Base-by-base conservation (phyloP, 2,113 vertebrate species). In the Ochotona princeps region DNA sequence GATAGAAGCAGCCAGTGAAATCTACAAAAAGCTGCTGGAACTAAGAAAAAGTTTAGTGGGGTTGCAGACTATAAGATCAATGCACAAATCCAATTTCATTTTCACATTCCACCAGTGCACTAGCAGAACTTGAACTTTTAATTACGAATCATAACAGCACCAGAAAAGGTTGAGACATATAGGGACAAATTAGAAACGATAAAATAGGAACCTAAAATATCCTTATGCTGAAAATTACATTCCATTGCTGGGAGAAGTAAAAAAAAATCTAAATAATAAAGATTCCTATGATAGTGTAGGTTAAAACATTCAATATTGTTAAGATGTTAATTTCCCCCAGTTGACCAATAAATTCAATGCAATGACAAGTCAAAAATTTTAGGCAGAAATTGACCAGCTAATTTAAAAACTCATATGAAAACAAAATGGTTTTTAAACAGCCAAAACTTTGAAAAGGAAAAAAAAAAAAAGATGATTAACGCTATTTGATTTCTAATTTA, bases 401-500 rank as follows among this genome's bases (percentile, higher is more conserved):
- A n/a, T 73, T 73, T 89, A 69, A 79, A 93, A 86, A 90, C 44
- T 76, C 11, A 18, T 72, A 32, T 83, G 67, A 75, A 94, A 78
- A 83, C 49, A 12, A 30, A 75, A 13, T 4, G 69, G 49, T 47
- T 15, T 7, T 54, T 81, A 79, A 84, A n/a, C 54, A 47, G 44
- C 2, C 60, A 70, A 72, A 80, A 82, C 23, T 72, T 78, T 81
- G 72, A 51, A 78, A 81, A 74, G 38, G 38, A 91, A 44, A 89
- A 86, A 4, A 51, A 78, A 86, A 65, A 32, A 57, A 38, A n/a
- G 23, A 75, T 4, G 61, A 82, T 88, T 90, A 87, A 54, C 54
- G 25, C 4, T 65, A 60, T 54, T 47, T 80, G 8, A 87, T 87
- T 74, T 90, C 25, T 26, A 90, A 57, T 20, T 32, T 51, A 51